Evolutionary conservation across 2,113 vertebrate genomes (phyloP).

Genomic region (Alethe castanea): DNA sequence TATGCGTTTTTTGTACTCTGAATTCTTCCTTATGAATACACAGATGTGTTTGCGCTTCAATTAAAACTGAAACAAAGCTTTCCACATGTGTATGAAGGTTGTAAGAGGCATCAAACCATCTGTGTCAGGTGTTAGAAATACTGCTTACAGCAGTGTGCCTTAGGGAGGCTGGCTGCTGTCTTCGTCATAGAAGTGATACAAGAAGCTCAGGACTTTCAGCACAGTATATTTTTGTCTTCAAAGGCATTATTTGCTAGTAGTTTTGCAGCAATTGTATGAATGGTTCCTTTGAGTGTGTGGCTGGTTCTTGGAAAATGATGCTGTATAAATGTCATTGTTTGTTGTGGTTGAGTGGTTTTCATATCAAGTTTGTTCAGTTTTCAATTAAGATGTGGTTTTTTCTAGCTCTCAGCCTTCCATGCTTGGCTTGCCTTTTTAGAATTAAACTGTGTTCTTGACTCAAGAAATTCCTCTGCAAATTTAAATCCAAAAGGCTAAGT

Average conservation of each 20-base stretch:
- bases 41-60: background rate
- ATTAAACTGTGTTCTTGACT: background rate
- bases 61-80: background rate
- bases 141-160: accelerated
- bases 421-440: background rate
- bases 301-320: background rate
- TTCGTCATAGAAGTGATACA: background rate
- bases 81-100: background rate
- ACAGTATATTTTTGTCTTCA: background rate
- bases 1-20: background rate
- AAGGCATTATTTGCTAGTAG: background rate
- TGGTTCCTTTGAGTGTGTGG: background rate
- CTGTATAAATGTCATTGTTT: background rate
- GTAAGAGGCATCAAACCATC: background rate
- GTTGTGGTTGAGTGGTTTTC: slow-evolving; percentile 21
- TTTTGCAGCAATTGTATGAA: background rate
- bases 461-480: background rate
- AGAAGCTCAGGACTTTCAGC: background rate
- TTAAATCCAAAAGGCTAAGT: background rate
- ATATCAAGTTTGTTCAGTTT: slow-evolving; percentile 10
- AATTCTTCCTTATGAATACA: background rate
- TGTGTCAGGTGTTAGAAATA: background rate
- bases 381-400: background rate
- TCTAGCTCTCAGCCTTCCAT: background rate
- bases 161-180: background rate